Conservation (phyloP, 2,888 invertebrate genomes). For the Ophion costatus region DNA sequence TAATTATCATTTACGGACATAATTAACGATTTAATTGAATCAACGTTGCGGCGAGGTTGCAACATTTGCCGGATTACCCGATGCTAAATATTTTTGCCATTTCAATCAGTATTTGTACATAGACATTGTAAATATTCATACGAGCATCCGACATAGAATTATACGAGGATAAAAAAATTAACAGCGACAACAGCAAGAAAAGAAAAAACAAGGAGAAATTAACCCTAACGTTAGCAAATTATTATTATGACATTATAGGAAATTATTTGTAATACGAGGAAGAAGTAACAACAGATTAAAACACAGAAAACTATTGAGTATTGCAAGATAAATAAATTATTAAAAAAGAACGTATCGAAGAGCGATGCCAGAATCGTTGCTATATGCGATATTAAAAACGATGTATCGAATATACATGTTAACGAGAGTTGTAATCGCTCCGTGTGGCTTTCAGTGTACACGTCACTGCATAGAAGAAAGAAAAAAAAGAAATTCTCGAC, state of each 20-base stretch:
- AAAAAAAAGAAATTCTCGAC: conserved; percentile 32
- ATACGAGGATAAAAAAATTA: conserved; percentile 16
- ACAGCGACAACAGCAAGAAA: not conserved
- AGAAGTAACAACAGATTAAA: conserved; percentile 46
- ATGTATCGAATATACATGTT: conserved; percentile 67
- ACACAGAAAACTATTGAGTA: conserved; percentile 53
- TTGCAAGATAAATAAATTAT: conserved; percentile 55
- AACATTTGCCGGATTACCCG: conserved; percentile 33
- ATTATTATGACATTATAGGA: conserved; percentile 61
- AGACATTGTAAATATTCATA: conserved; percentile 70
- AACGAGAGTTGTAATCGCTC: conserved; percentile 63
- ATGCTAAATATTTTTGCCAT: conserved; percentile 68
- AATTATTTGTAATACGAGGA: conserved; percentile 62
- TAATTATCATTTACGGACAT: conserved; percentile 55
- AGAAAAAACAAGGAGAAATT: conserved; percentile 27
- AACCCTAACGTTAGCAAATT: conserved; percentile 64
- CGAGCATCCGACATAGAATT: conserved; percentile 49
- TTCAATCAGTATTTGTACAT: conserved; percentile 72
- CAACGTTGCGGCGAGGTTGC: conserved; percentile 33
- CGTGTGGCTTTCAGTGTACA: conserved; percentile 68
- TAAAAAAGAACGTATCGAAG: conserved; percentile 46
- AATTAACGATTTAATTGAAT: conserved; percentile 57
- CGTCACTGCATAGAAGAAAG: conserved; percentile 64
- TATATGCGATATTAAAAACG: conserved; percentile 49
- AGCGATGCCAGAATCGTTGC: conserved; percentile 56